phyloP scores from a whole-genome alignment of 2,888 invertebrate genomes.

The Tineola bisselliella region DNA sequence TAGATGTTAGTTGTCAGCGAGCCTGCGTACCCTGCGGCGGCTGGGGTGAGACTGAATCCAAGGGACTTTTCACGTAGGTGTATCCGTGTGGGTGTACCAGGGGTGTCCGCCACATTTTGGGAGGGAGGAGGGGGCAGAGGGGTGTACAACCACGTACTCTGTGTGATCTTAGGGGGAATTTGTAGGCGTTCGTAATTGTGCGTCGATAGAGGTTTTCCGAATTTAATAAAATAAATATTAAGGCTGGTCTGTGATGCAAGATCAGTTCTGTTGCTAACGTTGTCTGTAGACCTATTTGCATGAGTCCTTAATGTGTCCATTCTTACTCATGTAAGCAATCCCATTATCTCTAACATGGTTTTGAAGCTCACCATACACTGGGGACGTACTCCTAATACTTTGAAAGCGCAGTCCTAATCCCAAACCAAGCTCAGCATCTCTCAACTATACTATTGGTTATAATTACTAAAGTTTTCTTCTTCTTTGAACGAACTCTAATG shows the following conservation, averaged over 20 bases:
- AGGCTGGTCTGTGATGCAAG: neutral
- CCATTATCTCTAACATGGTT: no score
- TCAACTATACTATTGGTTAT: no score
- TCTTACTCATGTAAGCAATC: no score
- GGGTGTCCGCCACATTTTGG: neutral
- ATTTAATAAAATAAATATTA: constrained; percentile 30
- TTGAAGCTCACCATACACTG: no score
- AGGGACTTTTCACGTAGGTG: constrained; percentile 43
- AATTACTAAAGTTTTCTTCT: no score
- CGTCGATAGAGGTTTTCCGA: constrained; percentile 47
- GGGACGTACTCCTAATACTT: no score
- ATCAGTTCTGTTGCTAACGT: no score
- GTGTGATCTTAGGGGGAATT: constrained; percentile 33
- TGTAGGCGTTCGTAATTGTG: constrained; percentile 54
- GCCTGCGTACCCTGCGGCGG: constrained; percentile 23
- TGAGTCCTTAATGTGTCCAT: no score
- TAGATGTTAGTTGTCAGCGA: neutral
- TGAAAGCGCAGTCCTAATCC: no score
- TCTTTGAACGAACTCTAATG: no score
- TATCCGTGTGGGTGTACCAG: constrained; percentile 44
- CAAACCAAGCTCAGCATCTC: no score
- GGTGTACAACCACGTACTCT: constrained; percentile 1
- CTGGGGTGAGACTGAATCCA: constrained; percentile 45
- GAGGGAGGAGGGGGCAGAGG: neutral
- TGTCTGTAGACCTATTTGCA: no score